These are phyloP conservation scores for Platysternon megacephalum DNA, from an alignment of 2,113 vertebrate genomes.

Conservation along the genomic window DNA sequence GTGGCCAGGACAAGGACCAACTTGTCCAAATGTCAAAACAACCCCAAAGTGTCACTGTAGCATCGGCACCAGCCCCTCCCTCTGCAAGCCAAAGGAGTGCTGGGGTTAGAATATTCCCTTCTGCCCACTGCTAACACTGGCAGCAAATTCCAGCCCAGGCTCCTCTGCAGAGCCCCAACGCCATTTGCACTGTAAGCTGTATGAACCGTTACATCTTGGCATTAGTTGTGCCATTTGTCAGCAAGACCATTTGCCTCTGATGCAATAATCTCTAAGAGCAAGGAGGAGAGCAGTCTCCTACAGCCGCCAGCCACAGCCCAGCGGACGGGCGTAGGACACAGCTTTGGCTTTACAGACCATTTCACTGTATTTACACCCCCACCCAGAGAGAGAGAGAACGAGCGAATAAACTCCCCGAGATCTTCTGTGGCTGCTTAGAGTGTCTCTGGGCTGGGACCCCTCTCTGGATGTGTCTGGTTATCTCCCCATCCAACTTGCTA, in stretches of 20 bases:
- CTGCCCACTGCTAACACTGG: background rate
- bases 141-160: background rate
- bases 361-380: background rate
- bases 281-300: background rate
- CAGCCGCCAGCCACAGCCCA: rapidly evolving
- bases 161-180: background rate
- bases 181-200: background rate
- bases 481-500: constrained; percentile 39
- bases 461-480: constrained; percentile 43
- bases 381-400: background rate
- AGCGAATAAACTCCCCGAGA: background rate
- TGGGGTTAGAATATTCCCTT: background rate
- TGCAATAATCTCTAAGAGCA: rapidly evolving
- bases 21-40: background rate
- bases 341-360: background rate
- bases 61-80: background rate
- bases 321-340: rapidly evolving
- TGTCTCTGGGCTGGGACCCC: background rate
- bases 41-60: background rate
- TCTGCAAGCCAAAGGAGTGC: background rate
- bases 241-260: rapidly evolving
- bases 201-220: background rate
- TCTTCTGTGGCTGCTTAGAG: background rate
- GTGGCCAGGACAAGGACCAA: background rate
- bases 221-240: background rate